Conservation (phyloP, 2,113 vertebrate genomes). For the Lethenteron camtschaticum region DNA sequence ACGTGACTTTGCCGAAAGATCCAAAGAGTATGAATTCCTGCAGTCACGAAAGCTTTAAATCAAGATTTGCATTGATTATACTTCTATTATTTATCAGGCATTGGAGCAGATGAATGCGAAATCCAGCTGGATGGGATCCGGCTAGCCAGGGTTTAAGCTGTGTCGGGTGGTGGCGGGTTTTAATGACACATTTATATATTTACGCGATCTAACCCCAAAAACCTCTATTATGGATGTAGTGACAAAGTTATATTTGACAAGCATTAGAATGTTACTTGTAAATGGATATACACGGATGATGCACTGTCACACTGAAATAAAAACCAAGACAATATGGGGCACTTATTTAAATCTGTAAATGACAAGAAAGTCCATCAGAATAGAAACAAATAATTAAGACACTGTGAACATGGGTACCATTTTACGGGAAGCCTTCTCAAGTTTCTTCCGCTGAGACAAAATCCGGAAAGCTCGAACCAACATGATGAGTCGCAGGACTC, state of each 20-base stretch:
- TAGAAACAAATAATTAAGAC: slow-evolving; percentile 1
- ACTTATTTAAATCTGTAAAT: not conserved
- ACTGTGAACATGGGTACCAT: slow-evolving; percentile 33
- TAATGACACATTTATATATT: too few species aligned
- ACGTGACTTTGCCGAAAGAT: too few species aligned
- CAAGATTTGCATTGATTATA: too few species aligned
- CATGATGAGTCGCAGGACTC: slow-evolving; percentile 47
- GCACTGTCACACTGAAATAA: not conserved
- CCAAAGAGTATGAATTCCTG: too few species aligned
- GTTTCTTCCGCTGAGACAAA: slow-evolving; percentile 44
- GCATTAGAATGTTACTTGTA: not conserved
- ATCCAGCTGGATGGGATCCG: too few species aligned
- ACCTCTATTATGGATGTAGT: too few species aligned
- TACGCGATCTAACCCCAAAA: too few species aligned
- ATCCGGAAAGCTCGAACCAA: slow-evolving; percentile 58
- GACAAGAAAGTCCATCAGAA: not conserved
- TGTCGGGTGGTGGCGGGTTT: too few species aligned
- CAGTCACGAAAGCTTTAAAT: too few species aligned
- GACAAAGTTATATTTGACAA: not conserved
- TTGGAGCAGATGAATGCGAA: too few species aligned
- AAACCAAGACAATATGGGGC: not conserved
- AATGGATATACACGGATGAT: not conserved
- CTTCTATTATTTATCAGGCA: too few species aligned
- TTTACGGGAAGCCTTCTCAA: slow-evolving; percentile 56
- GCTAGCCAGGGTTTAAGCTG: too few species aligned